A percentile compares a stretch with the other conserved stretches of the same genome.
Conservation (phyloP, 2,113 vertebrate genomes). For the Rhinolophus sinicus region DNA sequence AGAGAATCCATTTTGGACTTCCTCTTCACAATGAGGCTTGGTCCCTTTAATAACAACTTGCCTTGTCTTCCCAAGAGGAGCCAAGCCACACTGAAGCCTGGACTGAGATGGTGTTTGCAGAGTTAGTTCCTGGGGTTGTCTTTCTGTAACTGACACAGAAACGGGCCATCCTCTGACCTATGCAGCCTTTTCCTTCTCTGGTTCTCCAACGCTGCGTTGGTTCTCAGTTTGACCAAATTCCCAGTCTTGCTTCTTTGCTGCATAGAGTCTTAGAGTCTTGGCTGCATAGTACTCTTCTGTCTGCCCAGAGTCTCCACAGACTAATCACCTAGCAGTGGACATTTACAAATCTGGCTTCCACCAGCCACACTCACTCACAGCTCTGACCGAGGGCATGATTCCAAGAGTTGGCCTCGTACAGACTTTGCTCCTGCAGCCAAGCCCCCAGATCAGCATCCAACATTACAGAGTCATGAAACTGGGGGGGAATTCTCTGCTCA, state of each 20-base stretch:
- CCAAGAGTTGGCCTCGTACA: not conserved
- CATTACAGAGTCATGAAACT: not conserved
- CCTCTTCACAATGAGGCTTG: not conserved
- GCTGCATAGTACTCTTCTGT: not conserved
- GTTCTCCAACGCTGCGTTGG: not conserved
- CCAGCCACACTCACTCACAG: not conserved
- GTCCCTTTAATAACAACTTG: not conserved
- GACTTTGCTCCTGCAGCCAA: not conserved
- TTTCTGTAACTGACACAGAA: not conserved
- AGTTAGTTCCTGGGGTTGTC: not conserved
- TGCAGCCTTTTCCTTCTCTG: not conserved
- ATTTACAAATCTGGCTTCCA: not conserved
- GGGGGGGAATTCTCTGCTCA: not conserved
- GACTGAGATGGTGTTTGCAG: not conserved
- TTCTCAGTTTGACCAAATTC: constrained; percentile 13
- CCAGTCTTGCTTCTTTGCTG: not conserved
- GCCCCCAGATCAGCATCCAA: not conserved
- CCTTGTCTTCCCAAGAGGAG: not conserved
- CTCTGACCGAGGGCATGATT: not conserved
- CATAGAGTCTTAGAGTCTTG: not conserved
- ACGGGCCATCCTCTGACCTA: not conserved
- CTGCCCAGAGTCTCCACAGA: not conserved
- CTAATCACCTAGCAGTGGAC: not conserved
- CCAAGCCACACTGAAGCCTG: not conserved
- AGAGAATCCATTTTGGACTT: not conserved